These are phyloP conservation scores for Drosophila trapezifrons DNA, from an alignment of 1,140 invertebrate genomes.

Conservation along the genomic window DNA sequence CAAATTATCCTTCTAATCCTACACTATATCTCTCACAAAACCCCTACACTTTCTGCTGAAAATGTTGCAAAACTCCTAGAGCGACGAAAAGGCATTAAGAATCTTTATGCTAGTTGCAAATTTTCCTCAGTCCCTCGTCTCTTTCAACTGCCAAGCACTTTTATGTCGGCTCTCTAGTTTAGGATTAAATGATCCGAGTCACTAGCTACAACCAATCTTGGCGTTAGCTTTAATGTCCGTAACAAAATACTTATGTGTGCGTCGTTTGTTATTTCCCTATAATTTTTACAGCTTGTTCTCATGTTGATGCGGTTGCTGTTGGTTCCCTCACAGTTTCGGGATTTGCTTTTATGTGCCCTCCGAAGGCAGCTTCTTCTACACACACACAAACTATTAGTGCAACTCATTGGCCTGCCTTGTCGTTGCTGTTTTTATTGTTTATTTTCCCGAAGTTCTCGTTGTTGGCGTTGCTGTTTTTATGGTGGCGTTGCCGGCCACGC, in stretches of 20 bases:
- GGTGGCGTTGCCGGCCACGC: constrained; percentile 53
- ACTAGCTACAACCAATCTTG: constrained; percentile 28
- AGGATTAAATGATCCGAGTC: constrained; percentile 41
- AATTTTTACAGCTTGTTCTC: constrained; percentile 78
- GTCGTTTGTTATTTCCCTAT: constrained; percentile 69
- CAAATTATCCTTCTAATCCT: neutral
- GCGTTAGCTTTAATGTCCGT: constrained; percentile 42
- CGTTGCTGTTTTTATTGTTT: constrained; percentile 60
- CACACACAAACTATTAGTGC: constrained; percentile 72
- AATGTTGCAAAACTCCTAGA: neutral
- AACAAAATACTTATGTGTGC: constrained; percentile 39
- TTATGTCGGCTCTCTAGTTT: constrained; percentile 25
- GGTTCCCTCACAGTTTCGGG: constrained; percentile 24
- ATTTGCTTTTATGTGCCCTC: constrained; percentile 47
- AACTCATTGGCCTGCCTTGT: constrained; percentile 63
- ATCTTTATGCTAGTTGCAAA: constrained; percentile 6
- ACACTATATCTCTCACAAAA: too few relatives aligned
- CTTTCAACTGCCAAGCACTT: constrained; percentile 7
- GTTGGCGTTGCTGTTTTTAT: constrained; percentile 54
- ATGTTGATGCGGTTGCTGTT: constrained; percentile 45
- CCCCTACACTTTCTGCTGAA: neutral
- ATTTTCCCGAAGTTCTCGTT: constrained; percentile 25
- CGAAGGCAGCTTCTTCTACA: constrained; percentile 20
- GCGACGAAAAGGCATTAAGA: neutral
- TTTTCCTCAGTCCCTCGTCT: neutral